Conservation (phyloP, 2,113 vertebrate species). For the Saccopteryx bilineata region DNA sequence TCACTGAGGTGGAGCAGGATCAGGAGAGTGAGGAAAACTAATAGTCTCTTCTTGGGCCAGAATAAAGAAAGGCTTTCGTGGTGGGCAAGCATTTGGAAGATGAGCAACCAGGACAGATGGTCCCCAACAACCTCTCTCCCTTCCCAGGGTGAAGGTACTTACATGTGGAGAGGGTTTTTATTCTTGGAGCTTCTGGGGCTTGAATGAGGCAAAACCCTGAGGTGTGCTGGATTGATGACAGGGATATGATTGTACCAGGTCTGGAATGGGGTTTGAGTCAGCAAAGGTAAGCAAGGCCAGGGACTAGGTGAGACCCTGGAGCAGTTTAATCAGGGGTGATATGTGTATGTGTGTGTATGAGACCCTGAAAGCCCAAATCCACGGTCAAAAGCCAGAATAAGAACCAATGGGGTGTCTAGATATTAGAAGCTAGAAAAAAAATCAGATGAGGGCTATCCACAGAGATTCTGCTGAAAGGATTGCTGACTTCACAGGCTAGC, state of each 20-base stretch:
- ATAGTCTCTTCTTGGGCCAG: background rate
- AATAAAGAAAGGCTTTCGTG: slow-evolving; percentile 36
- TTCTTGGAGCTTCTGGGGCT: background rate
- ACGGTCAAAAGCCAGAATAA: slow-evolving; percentile 9
- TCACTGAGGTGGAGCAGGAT: background rate
- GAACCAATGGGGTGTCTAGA: background rate
- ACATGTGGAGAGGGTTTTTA: background rate
- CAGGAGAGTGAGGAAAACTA: background rate
- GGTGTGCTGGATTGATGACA: background rate
- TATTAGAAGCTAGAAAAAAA: slow-evolving; percentile 6
- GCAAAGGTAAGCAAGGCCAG: background rate
- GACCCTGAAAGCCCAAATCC: background rate
- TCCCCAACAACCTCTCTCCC: background rate
- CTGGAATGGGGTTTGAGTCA: background rate
- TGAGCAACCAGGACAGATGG: background rate
- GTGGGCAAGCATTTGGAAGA: background rate
- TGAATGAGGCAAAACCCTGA: slow-evolving; percentile 25
- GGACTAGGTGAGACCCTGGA: background rate
- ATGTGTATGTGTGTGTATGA: background rate
- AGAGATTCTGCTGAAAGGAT: background rate
- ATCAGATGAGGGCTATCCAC: background rate
- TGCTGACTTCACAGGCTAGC: background rate
- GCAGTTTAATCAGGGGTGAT: background rate
- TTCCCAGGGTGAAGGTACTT: background rate
- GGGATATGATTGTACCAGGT: background rate